Base-by-base conservation (phyloP, 2,113 vertebrate species). In the Pao palembangensis region DNA sequence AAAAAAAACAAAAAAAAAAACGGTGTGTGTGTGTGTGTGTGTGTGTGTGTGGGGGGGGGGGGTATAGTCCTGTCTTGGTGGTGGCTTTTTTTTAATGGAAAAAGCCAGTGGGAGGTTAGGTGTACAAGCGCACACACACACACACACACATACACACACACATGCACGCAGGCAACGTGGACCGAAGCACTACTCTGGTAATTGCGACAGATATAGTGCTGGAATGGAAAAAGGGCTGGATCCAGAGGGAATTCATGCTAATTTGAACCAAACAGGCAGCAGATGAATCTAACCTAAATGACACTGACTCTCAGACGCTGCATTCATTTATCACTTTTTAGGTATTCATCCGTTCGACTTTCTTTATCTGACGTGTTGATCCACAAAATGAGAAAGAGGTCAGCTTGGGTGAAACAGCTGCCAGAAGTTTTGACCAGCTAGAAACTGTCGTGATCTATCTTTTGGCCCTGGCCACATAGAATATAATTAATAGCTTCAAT, bases 261-360 rank as follows among this genome's bases (percentile, higher is more conserved):
- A 88, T 85, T 83, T 76, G 69, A 82, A 75, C 83, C 85, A 88
- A 84, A 85, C 87, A 80, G 70, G 61, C 79, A 73, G 68, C 80
- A 84, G 75, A 88, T 83, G 76, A 83, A 77, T 8, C 34, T 8
- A 3, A 38, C 34, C 34, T 38, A 12, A 8, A 38, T 12, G 34
- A 81, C 57, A 19, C 48, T 57, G 61, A 47, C 44, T 73, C 65
- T 64, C 76, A 46, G 42, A 55, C 52, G 74, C 67, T 28, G 25
- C 25, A 28, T 5, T 28, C 25, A 28, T 28, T 28, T 28, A 38
- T 64, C 52, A 38, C 57, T 71, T 47, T 47, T 47, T n/a, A n/a
- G n/a, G 44, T 46, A 5, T 46, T 15, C 44, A 34, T 34, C 31
- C 31, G 2, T 8, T 34, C 31, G 5, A 5, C 34, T 12, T 38